Evolutionary conservation across 2,797 vertebrate species (phyloP).

Genomic region (Tamandua tetradactyla): DNA sequence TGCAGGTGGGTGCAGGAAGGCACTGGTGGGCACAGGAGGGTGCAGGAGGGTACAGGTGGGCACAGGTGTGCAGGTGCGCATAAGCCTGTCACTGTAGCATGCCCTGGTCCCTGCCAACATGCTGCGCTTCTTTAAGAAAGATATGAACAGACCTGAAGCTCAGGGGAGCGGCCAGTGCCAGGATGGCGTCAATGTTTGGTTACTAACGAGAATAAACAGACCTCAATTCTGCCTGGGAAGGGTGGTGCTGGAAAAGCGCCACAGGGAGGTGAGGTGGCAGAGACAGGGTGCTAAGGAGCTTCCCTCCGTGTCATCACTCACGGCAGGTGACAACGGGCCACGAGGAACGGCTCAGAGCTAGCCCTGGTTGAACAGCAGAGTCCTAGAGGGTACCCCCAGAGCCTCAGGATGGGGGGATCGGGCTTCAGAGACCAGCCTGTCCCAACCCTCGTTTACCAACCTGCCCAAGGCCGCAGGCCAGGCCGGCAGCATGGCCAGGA

Average conservation of each 20-base stretch:
- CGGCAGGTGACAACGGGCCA: background rate
- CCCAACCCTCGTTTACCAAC: background rate
- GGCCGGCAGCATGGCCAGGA: accelerated
- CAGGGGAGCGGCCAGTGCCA: background rate
- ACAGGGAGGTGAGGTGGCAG: accelerated
- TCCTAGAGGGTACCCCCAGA: background rate
- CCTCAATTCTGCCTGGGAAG: background rate
- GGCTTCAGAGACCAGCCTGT: background rate
- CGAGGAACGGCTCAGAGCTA: background rate
- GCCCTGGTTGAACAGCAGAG: background rate
- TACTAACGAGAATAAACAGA: slow-evolving; percentile 41
- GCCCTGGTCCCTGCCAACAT: background rate
- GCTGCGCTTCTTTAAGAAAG: slow-evolving; percentile 3
- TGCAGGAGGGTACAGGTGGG: background rate
- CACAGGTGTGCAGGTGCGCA: no score
- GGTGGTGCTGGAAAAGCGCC: background rate
- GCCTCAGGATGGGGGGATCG: no score
- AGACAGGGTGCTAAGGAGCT: background rate
- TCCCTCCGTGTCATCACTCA: background rate
- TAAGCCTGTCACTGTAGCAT: accelerated
- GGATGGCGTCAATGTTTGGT: slow-evolving; percentile 66
- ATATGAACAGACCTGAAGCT: background rate
- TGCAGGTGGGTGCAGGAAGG: background rate
- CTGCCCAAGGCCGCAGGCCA: background rate
- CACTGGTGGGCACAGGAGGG: background rate